Conservation (phyloP, 2,797 vertebrate genomes). For the Clarias fuscus region DNA sequence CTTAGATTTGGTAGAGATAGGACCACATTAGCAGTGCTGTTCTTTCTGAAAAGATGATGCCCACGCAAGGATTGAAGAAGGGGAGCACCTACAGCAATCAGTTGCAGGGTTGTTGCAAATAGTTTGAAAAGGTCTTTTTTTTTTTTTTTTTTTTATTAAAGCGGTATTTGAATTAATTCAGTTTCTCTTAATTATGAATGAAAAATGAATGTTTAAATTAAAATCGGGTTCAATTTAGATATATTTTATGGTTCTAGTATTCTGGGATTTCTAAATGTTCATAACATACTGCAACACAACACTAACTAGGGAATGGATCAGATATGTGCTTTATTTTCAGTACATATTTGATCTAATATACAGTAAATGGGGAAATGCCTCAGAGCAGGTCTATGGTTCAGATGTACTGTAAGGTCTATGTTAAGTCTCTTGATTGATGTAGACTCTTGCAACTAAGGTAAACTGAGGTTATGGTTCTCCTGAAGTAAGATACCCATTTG, state of each 20-base stretch:
- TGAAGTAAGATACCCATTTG: neutral
- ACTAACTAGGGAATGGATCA: neutral
- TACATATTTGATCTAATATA: neutral
- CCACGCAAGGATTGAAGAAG: slow-evolving; percentile 12
- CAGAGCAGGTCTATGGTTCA: neutral
- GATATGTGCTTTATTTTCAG: neutral
- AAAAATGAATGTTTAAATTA: neutral
- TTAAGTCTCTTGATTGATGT: neutral
- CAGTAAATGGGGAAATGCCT: neutral
- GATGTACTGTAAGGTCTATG: neutral
- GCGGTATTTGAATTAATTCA: neutral
- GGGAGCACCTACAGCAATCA: neutral
- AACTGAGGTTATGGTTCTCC: neutral
- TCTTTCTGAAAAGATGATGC: neutral
- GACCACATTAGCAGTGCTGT: slow-evolving; percentile 22
- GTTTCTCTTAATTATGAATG: neutral
- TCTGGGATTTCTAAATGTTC: neutral
- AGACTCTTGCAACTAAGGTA: neutral
- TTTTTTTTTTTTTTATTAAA: no score
- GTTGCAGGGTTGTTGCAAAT: neutral
- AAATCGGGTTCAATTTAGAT: neutral
- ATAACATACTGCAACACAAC: neutral
- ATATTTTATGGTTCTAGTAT: neutral
- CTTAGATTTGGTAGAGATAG: slow-evolving; percentile 8
- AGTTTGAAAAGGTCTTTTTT: neutral